phyloP scores from a whole-genome alignment of 2,113 vertebrate species.

The Xiphophorus couchianus region DNA sequence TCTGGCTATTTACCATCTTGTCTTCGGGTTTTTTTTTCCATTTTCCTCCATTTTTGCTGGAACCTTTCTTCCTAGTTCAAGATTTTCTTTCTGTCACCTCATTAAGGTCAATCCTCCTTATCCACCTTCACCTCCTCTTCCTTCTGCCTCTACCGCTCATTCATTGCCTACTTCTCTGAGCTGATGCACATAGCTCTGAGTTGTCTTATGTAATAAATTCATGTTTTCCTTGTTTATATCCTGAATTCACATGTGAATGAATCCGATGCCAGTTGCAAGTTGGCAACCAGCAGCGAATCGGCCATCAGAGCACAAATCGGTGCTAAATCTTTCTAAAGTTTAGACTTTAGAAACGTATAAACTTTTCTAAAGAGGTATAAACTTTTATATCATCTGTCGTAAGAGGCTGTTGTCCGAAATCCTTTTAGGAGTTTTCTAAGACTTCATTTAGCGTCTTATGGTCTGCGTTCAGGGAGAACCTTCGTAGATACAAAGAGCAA shows the following conservation, averaged over 20 bases:
- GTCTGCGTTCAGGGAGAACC: no score
- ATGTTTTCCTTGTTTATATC: background rate
- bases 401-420: no score
- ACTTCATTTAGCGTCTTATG: no score
- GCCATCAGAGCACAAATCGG: no score
- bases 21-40: background rate
- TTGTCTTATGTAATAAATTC: constrained; percentile 11
- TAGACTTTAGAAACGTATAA: no score
- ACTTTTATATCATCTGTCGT: no score
- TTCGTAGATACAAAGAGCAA: no score
- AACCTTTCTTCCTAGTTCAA: background rate
- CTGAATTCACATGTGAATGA: background rate
- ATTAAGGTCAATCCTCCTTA: background rate
- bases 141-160: background rate
- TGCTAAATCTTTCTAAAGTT: no score
- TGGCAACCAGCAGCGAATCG: background rate
- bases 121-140: background rate
- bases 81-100: background rate
- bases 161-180: constrained; percentile 1
- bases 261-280: background rate
- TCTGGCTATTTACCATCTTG: background rate
- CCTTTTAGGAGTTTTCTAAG: no score
- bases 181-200: background rate
- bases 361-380: no score
- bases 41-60: constrained; percentile 5